Evolutionary conservation across 35 echinoderm and acorn worm species (phyloP).

Genomic region (Apostichopus californicus): DNA sequence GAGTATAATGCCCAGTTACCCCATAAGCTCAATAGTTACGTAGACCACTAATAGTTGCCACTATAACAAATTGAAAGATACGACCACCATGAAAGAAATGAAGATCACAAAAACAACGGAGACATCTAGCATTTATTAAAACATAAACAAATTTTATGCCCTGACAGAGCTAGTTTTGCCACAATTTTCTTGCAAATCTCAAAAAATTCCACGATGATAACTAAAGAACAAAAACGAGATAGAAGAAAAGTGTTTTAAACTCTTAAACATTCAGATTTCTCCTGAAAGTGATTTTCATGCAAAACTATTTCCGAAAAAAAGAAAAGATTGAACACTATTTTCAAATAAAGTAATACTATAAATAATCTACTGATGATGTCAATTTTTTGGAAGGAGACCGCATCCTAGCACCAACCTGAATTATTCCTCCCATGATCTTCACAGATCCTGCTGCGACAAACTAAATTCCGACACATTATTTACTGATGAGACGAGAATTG

Average conservation of each 20-base stretch:
- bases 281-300: too few species aligned
- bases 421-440: too few species aligned
- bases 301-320: too few species aligned
- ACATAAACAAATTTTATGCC: neutral
- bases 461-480: too few species aligned
- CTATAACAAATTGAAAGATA: neutral
- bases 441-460: too few species aligned
- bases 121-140: neutral
- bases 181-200: neutral
- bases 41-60: neutral
- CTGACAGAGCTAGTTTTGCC: neutral
- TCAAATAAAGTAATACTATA: too few species aligned
- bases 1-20: slow-evolving; percentile 18
- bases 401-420: too few species aligned
- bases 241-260: neutral
- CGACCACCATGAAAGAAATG: neutral
- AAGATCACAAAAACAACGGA: neutral
- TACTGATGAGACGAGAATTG: too few species aligned
- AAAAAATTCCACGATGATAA: neutral
- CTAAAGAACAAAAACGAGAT: neutral
- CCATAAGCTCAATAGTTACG: slow-evolving; percentile 2
- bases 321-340: too few species aligned
- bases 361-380: too few species aligned
- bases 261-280: too few species aligned
- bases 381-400: too few species aligned